Conservation (phyloP, 1,140 invertebrate species). For the Magallana gigas region DNA sequence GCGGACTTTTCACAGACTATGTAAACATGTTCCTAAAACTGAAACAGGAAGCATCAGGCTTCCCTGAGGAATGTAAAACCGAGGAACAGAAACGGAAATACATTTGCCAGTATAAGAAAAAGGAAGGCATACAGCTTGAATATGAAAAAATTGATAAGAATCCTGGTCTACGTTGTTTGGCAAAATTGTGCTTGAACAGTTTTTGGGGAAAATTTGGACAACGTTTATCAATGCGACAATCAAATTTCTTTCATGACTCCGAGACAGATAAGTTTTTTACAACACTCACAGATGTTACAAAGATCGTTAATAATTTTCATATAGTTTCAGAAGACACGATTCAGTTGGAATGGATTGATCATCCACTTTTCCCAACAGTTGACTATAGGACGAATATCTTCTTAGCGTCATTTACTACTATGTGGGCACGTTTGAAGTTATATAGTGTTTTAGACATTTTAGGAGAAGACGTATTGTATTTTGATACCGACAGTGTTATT, state of each 20-base stretch:
- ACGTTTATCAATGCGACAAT: conserved; percentile 50
- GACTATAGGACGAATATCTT: conserved; percentile 71
- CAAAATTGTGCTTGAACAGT: conserved; percentile 62
- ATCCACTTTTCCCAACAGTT: conserved; percentile 29
- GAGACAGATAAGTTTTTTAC: conserved; percentile 64
- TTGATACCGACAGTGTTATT: conserved; percentile 76
- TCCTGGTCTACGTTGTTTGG: conserved; percentile 63
- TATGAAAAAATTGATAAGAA: conserved; percentile 73
- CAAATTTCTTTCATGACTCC: conserved; percentile 46
- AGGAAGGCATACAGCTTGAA: conserved; percentile 76
- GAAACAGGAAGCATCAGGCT: conserved; percentile 63
- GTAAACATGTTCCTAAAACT: conserved; percentile 63
- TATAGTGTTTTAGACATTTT: conserved; percentile 75
- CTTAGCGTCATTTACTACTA: conserved; percentile 76
- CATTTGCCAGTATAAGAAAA: conserved; percentile 68
- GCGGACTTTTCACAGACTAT: conserved; percentile 58
- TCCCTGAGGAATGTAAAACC: conserved; percentile 53
- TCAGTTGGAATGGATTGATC: conserved; percentile 49
- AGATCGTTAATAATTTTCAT: conserved; percentile 53
- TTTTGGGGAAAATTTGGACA: conserved; percentile 66
- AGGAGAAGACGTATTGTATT: conserved; percentile 74
- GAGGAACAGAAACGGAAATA: conserved; percentile 65
- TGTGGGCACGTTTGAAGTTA: conserved; percentile 76
- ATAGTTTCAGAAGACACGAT: conserved; percentile 54
- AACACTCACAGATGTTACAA: conserved; percentile 63